Evolutionary conservation across 2,888 invertebrate genomes (phyloP), one percentile per base, ranked within the genome.

Genomic region (Candidula unifasciata): DNA sequence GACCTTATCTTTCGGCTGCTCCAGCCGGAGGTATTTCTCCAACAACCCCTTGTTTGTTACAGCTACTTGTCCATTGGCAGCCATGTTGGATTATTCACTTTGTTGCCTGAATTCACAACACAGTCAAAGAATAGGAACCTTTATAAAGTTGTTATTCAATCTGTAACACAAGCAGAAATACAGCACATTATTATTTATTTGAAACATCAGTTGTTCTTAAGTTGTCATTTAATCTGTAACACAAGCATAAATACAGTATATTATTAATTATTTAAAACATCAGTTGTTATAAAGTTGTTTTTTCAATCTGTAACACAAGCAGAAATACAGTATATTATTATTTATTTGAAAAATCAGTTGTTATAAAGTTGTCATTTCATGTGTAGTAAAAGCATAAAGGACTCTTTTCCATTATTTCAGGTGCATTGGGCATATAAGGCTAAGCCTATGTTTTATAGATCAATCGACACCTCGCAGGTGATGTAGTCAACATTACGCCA

Each of bases 1-100:
- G 54, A 83, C 83, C 52, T 37, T 27, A 66, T 64, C 77, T 16
- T 66, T 35, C 6, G 74, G 74, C 76, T 85, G 86, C 24, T 82
- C 82, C 54, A 86, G 73, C 2, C 27, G 33, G 33, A 86, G 68
- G 71, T 80, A 86, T 44, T 77, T 86, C 24, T 82, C 68, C 77
- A 85, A 24, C 24, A 86, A 44, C 2, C 30, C 37, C 37, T 85
- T 86, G 86, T 82, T 78, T 21, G 37, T 37, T 37, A 5, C 37
- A n/a, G 10, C 13, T 13, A 3, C 13, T 1, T 24, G 78, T 64
- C 21, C 27, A 27, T 30, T 60, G 30, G 24, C 18, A 2, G 76
- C 30, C 76, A 76, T 76, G 57, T 8, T 76, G 3, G 52, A 33
- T 1, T 66, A 66, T 2, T 10, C 3, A n/a, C 3, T 44, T 6